Evolutionary conservation across 1,140 invertebrate genomes (phyloP).

Genomic region (Aporrectodea caliginosa): DNA sequence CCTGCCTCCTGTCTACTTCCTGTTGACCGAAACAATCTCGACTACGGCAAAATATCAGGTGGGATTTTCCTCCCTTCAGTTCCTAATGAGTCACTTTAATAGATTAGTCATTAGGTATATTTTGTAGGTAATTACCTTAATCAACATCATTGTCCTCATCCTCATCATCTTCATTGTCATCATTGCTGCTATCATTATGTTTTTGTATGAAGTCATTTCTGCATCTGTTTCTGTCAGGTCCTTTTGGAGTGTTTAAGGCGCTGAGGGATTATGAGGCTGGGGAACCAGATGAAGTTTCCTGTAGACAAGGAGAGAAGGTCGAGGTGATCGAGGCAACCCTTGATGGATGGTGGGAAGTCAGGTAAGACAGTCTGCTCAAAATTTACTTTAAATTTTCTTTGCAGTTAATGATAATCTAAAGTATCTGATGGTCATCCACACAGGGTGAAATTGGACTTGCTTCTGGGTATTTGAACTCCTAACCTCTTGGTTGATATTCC

Average conservation of each 20-base stretch:
- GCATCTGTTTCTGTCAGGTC: background rate
- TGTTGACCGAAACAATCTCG: background rate
- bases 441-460: too few species aligned
- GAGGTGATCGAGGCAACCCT: slow-evolving; percentile 15
- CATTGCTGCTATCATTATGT: background rate
- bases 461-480: too few species aligned
- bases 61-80: background rate
- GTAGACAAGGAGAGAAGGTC: slow-evolving; percentile 10
- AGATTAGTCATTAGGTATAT: too few species aligned
- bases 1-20: slow-evolving; percentile 8
- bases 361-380: background rate
- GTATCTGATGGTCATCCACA: too few species aligned
- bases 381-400: too few species aligned
- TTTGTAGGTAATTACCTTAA: too few species aligned
- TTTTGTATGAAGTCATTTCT: background rate
- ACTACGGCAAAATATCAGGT: background rate
- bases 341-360: slow-evolving; percentile 19
- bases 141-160: background rate
- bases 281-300: slow-evolving; percentile 3
- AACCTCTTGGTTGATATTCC: too few species aligned
- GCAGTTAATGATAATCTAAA: too few species aligned
- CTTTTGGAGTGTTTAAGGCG: background rate
- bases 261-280: background rate
- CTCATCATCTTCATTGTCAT: background rate
- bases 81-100: too few species aligned